Evolutionary conservation across 37 sponge, comb jelly and placozoan genomes (phyloP), one percentile per base, ranked within the genome.

Genomic region (Bolinopsis microptera): DNA sequence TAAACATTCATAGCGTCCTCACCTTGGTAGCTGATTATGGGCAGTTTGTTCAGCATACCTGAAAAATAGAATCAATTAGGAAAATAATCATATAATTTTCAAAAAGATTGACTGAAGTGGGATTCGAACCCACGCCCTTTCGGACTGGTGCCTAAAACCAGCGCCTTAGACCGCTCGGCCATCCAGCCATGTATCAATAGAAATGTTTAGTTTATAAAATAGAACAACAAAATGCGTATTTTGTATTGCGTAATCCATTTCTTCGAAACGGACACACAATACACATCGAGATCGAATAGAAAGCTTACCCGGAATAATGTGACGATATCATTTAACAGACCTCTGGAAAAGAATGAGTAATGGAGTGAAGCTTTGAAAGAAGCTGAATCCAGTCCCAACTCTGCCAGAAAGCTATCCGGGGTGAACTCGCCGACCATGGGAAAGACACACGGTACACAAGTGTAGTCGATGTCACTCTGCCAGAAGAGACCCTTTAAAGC

Each of bases 401-500:
- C 27, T 27, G 13, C 30, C 61, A 86, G 90, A 48, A 86, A 86
- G 21, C 3, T 86, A 28, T 86, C 90, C n/a, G 8, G 30, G 2
- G 90, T 33, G 31, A 86, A 86, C 13, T 82, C 83, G 9, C 18
- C 61, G 0, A 3, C 61, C n/a, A 33, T 13, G 3, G 27, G 31
- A 34, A 86, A 86, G 3, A 40, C 90, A 39, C 90, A 86, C 30
- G 90, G 90, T 8, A 86, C 90, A 34, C 90, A 86, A 8, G 90
- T 86, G 90, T 86, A 86, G 90, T 86, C 90, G 3, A 86, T 86
- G 1, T 40, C 90, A 41, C 36, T 33, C n/a, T 34, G 41, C 90
- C 90, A 86, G 90, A 86, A 86, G 61, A 86, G 90, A 41, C 90
- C 90, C 30, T 86, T 86, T 13, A 40, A 86, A 24, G 36, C 90